Evolutionary conservation across 2,113 vertebrate species (phyloP).

Genomic region (Protobothrops flavoviridis): DNA sequence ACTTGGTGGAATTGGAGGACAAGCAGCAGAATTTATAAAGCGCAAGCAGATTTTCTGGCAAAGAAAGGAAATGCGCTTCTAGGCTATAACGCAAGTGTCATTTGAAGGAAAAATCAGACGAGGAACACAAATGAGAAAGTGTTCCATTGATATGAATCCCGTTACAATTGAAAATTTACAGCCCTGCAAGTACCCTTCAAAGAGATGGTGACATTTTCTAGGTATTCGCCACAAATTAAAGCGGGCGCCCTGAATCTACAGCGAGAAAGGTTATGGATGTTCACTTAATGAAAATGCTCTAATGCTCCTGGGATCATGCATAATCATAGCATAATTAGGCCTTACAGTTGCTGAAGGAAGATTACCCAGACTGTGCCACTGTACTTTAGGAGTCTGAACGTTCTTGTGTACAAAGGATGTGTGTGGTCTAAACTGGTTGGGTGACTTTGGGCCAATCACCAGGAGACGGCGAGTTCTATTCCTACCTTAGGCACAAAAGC

Average conservation of each 20-base stretch:
- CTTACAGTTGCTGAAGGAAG: not conserved
- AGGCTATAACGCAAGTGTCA: slow-evolving; percentile 38
- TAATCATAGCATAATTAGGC: slow-evolving; percentile 26
- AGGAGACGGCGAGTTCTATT: too few species aligned
- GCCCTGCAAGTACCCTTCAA: slow-evolving; percentile 37
- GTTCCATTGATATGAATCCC: slow-evolving; percentile 35
- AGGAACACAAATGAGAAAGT: slow-evolving; percentile 8
- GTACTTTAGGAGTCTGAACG: not conserved
- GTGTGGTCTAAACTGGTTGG: not conserved
- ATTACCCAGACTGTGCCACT: too few species aligned
- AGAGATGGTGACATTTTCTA: slow-evolving; percentile 31
- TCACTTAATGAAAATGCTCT: slow-evolving; percentile 53
- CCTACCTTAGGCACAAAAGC: too few species aligned
- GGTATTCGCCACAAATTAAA: slow-evolving; percentile 38
- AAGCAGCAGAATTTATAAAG: slow-evolving; percentile 56
- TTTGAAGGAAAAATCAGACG: slow-evolving; percentile 34
- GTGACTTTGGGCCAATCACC: not conserved
- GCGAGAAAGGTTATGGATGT: slow-evolving; percentile 35
- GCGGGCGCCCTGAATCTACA: slow-evolving; percentile 37
- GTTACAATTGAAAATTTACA: slow-evolving; percentile 45
- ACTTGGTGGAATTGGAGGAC: slow-evolving; percentile 59
- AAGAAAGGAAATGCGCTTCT: slow-evolving; percentile 30
- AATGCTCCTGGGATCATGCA: slow-evolving; percentile 48
- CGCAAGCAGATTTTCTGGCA: slow-evolving; percentile 40
- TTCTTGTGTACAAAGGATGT: too few species aligned